Evolutionary conservation across 2,888 invertebrate species (phyloP).

Genomic region (Alsophila aescularia): DNA sequence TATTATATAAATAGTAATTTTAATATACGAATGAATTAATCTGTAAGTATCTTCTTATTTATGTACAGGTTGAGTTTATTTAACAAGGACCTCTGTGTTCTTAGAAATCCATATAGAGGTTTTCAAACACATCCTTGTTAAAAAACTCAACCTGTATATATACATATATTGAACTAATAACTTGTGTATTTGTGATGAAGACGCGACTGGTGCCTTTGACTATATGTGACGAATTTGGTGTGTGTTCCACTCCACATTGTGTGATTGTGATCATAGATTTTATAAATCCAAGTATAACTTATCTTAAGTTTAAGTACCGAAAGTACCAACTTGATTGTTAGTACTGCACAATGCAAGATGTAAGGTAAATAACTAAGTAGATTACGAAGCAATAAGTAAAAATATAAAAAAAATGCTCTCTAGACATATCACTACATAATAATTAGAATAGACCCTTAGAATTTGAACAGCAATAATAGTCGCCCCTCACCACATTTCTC

Average conservation of each 20-base stretch:
- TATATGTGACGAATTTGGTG: conserved; percentile 37
- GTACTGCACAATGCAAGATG: conserved; percentile 10
- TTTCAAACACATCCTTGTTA: too few species aligned
- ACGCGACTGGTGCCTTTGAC: conserved; percentile 49
- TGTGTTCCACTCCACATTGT: conserved; percentile 36
- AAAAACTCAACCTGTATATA: too few species aligned
- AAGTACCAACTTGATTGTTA: not conserved
- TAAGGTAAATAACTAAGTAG: not conserved
- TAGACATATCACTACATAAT: conserved; percentile 17
- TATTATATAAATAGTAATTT: not conserved
- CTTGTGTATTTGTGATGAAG: conserved; percentile 10
- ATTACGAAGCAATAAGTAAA: conserved; percentile 17
- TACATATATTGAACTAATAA: not conserved
- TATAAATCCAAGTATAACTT: conserved; percentile 35
- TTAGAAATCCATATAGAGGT: too few species aligned
- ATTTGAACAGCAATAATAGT: too few species aligned
- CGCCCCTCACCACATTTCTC: too few species aligned
- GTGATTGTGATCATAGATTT: conserved; percentile 46
- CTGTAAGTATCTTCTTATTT: not conserved
- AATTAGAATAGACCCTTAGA: not conserved
- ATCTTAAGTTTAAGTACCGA: not conserved
- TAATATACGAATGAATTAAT: not conserved
- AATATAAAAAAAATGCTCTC: conserved; percentile 3
- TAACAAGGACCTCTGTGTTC: too few species aligned
- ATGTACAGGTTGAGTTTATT: too few species aligned